Evolutionary conservation across 35 echinoderm and acorn worm species (phyloP), one percentile per base, ranked within the genome.

Genomic region (Ophioderma brevispina): DNA sequence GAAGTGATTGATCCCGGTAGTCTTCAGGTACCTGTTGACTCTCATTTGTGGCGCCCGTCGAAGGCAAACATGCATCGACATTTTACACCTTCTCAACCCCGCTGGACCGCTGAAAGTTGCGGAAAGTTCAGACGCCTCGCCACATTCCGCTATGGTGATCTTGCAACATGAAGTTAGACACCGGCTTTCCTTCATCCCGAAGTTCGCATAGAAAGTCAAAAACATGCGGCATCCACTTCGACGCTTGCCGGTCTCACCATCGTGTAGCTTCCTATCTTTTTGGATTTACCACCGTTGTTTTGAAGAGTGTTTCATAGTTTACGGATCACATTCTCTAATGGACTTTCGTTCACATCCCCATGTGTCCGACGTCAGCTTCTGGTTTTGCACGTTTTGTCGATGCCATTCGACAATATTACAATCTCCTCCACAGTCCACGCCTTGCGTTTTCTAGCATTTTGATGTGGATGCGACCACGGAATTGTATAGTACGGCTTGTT

Each of bases 161-260:
- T 35, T 85, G 41, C n/a, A 85, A 46, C 82, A 85, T 85, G 33
- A 34, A 13, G 46, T 85, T 85, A 32, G 82, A 55, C 14, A 85
- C 82, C 15, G 33, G 21, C 37, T 36, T 59, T n/a, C 82, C 46
- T 25, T 31, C 30, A 31, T 33, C 46, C 1, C 82, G 41, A 6
- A 55, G 42, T 55, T 85, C 1, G 3, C 55, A 34, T 13, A 85
- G 37, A 50, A 85, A 46, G 17, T 70, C 59, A 13, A 70, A 70
- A 6, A 70, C 59, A n/a, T 25, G 59, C 2, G 23, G 28, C 17
- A 86, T 86, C 84, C 33, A 86, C n/a, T 38, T 86, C 84, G 13
- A 11, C 25, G n/a, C 84, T 86, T 1, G 50, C 25, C n/a, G 84
- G 84, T 39, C 37, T 28, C 0, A 28, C 86, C 86, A 76, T 64